Conservation (phyloP, 2,888 invertebrate genomes). For the Clitarchus hookeri region DNA sequence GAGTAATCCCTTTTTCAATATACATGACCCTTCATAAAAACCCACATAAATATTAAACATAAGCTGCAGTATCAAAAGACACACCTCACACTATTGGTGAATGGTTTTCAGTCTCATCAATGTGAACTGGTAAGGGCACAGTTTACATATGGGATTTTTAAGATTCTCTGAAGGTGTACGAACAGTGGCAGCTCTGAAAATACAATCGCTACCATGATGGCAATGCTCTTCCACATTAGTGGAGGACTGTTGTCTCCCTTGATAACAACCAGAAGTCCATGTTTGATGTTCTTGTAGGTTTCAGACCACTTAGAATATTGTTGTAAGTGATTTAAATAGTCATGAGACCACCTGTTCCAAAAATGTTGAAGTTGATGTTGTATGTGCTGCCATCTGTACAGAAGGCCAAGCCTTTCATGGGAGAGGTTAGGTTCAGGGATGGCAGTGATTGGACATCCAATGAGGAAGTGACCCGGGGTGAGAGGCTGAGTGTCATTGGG, state of each 20-base stretch:
- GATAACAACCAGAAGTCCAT: background rate
- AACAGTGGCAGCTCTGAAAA: background rate
- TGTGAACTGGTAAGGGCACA: background rate
- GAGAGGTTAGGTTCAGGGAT: background rate
- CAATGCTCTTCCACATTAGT: background rate
- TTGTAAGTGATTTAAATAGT: background rate
- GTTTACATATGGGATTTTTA: background rate
- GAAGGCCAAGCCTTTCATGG: background rate
- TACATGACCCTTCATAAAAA: no score
- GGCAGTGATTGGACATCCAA: background rate
- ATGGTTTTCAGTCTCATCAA: no score
- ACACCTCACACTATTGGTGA: no score
- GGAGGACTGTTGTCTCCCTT: background rate
- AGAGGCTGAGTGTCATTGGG: constrained; percentile 42
- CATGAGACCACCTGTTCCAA: background rate
- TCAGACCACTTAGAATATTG: background rate
- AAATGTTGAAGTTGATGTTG: background rate
- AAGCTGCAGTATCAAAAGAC: no score
- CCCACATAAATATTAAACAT: no score
- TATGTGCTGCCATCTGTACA: background rate
- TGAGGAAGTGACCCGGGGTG: constrained; percentile 49
- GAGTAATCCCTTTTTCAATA: no score
- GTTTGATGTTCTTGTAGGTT: background rate
- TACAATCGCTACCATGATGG: background rate
- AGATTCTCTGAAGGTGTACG: background rate